Evolutionary conservation across 2,888 invertebrate species (phyloP), one percentile per base, ranked within the genome.

Genomic region (Cordilura impudica): DNA sequence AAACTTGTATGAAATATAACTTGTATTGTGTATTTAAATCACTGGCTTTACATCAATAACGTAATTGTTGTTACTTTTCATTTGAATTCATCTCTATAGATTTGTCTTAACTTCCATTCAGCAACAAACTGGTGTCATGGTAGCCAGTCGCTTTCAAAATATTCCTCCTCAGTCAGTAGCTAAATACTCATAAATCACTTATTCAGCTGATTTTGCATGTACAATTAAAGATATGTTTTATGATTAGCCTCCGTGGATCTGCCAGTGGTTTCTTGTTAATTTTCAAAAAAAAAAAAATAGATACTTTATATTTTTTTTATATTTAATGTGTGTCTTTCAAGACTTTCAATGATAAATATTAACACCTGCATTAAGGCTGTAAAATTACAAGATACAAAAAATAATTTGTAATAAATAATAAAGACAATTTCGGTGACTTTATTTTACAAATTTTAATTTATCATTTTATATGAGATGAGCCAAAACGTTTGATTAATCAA

Each of bases 291-390:
- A 31, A n/a, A 61, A 53, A 26, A 35, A 69, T 18, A 66, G 8
- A 67, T 45, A 60, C 14, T 61, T 67, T 53, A 67, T 53, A 35
- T 31, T 39, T 12, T 31, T 31, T 31, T 31, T n/a, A 3, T n/a
- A 39, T 39, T 39, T 39, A 39, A 39, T 39, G n/a, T 35, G 12
- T 60, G 16, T 31, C 6, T 51, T 39, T n/a, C n/a, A 39, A 39
- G 35, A n/a, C 35, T 58, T 63, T 12, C 56, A 31, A 45, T 53
- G 45, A 63, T 69, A 63, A 75, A 51, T 56, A 78, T 73, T 78
- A 73, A 78, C 78, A 78, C 78, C 78, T 78, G 78, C 63, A 54
- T 63, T 67, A 31, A 63, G 39, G 10, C 61, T 71, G n/a, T 51
- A 19, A 60, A 67, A 74, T 75, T 61, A 74, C 43, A 43, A 74